Base-by-base conservation (phyloP, 1,140 invertebrate species). In the Bombus breviceps region DNA sequence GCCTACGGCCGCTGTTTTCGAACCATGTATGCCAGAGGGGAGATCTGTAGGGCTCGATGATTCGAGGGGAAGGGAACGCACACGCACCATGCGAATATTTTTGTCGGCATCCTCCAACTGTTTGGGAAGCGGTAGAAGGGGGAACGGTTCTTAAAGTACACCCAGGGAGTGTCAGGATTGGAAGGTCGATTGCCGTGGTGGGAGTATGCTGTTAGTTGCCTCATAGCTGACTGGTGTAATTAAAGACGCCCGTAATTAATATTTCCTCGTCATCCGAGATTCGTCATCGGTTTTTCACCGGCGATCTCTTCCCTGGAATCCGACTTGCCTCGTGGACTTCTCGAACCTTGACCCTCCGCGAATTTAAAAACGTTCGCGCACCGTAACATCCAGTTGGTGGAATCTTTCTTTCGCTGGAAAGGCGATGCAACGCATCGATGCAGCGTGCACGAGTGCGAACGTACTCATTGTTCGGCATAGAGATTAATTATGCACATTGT, bases 111-210 rank as follows among this genome's bases (percentile, higher is more conserved):
- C 64, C 57, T 69, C 64, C 28, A 37, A 79, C 62, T 79, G 64
- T 76, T 53, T 39, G 69, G 34, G 62, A 79, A 81, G 77, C 80
- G 81, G 57, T 43, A 83, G 69, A 71, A 53, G 66, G 68, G 68
- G 74, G 79, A 77, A 76, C 77, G 15, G 79, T 83, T 89, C 82
- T 87, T 85, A 73, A 90, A 77, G 75, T 80, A 83, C 73, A 86
- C 73, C 86, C 81, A 88, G 79, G 79, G 80, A 82, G 83, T 80
- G 68, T 86, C 80, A 82, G 86, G 89, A 90, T 90, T 90, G 89
- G 89, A 90, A 89, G 88, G 75, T 87, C 71, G 72, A 84, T 66
- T 64, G 69, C 34, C n/a, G 75, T 83, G 81, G 83, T 83, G 88
- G 86, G 88, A 83, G 69, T 73, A 68, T 34, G 68, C 64, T 71